A percentile compares a stretch with the other conserved stretches of the same genome.
Evolutionary conservation across 2,113 vertebrate species (phyloP).

Genomic region (Myotis brandtii): DNA sequence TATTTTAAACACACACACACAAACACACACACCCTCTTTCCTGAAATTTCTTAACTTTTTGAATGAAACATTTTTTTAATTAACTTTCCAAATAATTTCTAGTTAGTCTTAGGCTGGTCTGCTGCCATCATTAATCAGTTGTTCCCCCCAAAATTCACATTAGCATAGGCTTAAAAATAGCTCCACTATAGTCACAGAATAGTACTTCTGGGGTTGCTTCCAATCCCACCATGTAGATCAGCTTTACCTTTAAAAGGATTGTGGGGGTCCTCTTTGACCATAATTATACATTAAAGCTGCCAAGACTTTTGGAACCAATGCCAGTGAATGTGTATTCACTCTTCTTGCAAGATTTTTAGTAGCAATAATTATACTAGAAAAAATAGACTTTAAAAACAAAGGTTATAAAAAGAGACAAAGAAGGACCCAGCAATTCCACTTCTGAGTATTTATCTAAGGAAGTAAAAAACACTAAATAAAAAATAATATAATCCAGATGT

Average conservation of each 20-base stretch:
- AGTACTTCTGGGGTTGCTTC: background rate
- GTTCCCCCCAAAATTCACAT: background rate
- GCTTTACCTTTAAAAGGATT: background rate
- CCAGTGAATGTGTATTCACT: background rate
- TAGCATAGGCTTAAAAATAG: background rate
- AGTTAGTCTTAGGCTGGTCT: background rate
- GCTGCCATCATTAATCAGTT: background rate
- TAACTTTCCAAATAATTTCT: conserved; percentile 30
- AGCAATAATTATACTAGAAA: background rate
- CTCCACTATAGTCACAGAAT: background rate
- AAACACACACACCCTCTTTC: background rate
- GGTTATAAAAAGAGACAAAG: background rate
- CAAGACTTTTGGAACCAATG: background rate
- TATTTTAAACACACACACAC: background rate
- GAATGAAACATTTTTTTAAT: background rate
- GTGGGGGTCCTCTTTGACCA: background rate
- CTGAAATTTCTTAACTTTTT: background rate
- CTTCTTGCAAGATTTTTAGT: background rate
- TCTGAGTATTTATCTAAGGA: background rate
- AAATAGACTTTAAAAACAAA: background rate
- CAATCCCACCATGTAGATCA: background rate
- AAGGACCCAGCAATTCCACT: background rate
- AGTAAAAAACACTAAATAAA: background rate
- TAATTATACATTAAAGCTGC: background rate
- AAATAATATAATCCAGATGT: background rate